Base-by-base conservation (phyloP, 1,140 invertebrate genomes). In the Nebria ingens region DNA sequence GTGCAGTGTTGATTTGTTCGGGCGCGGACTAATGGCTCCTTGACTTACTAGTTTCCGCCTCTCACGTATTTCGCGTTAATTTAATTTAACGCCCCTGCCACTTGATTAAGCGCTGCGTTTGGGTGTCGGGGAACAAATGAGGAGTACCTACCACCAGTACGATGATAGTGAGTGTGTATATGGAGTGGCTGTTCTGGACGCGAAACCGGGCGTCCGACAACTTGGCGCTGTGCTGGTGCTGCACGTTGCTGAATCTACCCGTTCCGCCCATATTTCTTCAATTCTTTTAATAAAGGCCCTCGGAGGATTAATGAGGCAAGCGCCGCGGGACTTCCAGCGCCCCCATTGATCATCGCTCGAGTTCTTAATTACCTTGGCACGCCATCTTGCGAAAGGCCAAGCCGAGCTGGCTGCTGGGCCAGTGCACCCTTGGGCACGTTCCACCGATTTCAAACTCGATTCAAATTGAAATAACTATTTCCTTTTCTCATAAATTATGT, bases 401-500 rank as follows among this genome's bases (percentile, higher is more conserved):
- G n/a, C n/a, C n/a, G n/a, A n/a, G n/a, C n/a, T n/a, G n/a, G n/a
- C n/a, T n/a, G n/a, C n/a, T n/a, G n/a, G 53, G 58, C 53, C 55
- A 57, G 57, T 29, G 53, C 54, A 42, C 57, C 57, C 64, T 65
- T 65, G 60, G 53, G 62, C 64, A 66, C 61, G 62, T 61, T 60
- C 52, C 51, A 40, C 53, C 54, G 58, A 59, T 59, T 51, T 59
- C 58, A 58, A 55, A 58, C 53, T 58, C 58, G 60, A 61, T 59
- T 61, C 60, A 61, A 63, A 63, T 61, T 64, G 64, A 65, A 65
- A 64, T 62, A 65, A 65, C 64, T 65, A 65, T 65, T 65, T 64
- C 62, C 61, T 61, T 59, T 59, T 64, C 62, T 62, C 64, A 64
- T 65, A 64, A 65, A 65, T 65, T 64, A 65, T 64, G 64, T 65